A percentile compares a stretch with the other conserved stretches of the same genome.
These are phyloP conservation scores for Dromiciops gliroides DNA, from an alignment of 2,113 vertebrate genomes.

Conservation along the genomic window DNA sequence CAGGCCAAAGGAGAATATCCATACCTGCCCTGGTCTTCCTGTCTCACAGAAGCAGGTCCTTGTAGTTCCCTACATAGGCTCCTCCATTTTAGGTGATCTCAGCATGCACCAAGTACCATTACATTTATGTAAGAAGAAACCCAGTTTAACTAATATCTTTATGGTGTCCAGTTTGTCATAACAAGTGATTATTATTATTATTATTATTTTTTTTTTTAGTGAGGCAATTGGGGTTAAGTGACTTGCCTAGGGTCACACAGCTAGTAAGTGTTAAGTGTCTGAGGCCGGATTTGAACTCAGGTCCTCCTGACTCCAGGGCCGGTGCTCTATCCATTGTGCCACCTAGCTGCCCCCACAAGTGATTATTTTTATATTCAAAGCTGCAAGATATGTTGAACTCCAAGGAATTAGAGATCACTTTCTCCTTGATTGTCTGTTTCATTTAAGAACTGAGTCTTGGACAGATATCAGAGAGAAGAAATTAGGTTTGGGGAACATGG, in stretches of 20 bases:
- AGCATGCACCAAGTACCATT: neutral
- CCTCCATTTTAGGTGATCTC: neutral
- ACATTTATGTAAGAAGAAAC: neutral
- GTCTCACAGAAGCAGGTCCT: no score
- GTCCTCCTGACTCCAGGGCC: no score
- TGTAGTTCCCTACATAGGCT: neutral
- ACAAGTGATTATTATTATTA: no score
- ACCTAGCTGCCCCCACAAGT: no score
- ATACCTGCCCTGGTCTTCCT: neutral
- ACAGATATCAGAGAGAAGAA: neutral
- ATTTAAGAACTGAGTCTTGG: neutral
- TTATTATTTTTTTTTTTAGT: no score
- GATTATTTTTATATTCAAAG: no score
- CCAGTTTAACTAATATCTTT: neutral
- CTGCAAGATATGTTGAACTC: neutral
- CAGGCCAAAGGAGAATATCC: neutral
- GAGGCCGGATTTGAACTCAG: no score
- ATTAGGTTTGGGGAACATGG: constrained; percentile 41
- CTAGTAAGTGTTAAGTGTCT: no score
- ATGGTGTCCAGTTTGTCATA: neutral
- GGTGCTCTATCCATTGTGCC: no score
- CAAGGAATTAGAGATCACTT: neutral
- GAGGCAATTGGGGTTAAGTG: no score
- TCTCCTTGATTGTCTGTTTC: neutral
- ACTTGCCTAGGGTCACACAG: no score